Conservation (phyloP, 2,888 invertebrate genomes). For the Aphidoletes aphidimyza region DNA sequence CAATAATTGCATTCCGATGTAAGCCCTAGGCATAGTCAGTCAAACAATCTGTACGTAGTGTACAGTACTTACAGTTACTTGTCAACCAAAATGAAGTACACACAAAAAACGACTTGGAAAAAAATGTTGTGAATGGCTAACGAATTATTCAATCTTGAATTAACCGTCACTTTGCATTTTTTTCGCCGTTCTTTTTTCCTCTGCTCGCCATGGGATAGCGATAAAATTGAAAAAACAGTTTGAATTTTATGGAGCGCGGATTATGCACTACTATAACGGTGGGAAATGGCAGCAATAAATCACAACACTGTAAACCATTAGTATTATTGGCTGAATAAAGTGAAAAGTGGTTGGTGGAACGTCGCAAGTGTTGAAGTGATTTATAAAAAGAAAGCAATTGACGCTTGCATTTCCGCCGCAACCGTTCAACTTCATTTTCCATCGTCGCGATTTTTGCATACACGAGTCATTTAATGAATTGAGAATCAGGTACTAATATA, state of each 20-base stretch:
- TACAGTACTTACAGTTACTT: no score
- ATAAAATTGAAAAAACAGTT: not conserved
- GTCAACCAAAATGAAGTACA: not conserved
- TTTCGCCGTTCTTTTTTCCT: not conserved
- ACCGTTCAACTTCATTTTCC: not conserved
- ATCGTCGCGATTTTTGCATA: not conserved
- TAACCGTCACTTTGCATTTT: not conserved
- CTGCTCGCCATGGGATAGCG: not conserved
- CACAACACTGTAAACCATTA: not conserved
- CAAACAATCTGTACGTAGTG: no score
- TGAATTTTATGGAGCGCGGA: not conserved
- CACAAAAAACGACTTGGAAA: not conserved
- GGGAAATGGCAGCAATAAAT: not conserved
- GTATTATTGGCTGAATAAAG: constrained; percentile 5
- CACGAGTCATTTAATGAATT: no score
- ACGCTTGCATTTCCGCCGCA: not conserved
- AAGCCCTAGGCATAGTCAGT: no score
- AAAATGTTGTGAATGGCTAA: not conserved
- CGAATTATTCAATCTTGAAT: not conserved
- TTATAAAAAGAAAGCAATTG: not conserved
- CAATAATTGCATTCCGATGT: not conserved
- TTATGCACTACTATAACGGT: not conserved
- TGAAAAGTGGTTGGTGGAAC: not conserved
- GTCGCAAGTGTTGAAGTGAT: constrained; percentile 26
- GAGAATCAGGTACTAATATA: not conserved